Evolutionary conservation across 2,113 vertebrate genomes (phyloP).

Genomic region (Ceyx margarethae): DNA sequence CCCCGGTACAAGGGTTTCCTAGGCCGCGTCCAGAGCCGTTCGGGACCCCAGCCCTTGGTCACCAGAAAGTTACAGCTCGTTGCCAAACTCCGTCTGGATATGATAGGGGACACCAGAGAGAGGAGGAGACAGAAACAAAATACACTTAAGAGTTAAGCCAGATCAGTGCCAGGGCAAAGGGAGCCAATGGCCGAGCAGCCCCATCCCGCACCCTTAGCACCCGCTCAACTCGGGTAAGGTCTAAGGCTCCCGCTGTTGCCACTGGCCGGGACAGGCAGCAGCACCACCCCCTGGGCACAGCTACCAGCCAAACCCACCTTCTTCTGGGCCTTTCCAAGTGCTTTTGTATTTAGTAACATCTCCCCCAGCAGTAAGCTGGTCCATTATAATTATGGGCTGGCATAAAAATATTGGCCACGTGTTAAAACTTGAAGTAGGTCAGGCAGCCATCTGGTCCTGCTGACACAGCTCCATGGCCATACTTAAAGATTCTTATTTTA

Average conservation of each 20-base stretch:
- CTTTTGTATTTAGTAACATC: not conserved
- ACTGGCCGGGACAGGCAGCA: not conserved
- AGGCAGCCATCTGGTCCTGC: conserved; percentile 36
- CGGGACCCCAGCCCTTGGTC: no score
- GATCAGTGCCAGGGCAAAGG: not conserved
- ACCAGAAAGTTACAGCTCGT: fast-evolving
- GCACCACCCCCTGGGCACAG: not conserved
- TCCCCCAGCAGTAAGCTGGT: not conserved
- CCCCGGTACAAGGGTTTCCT: not conserved
- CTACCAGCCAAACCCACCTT: not conserved
- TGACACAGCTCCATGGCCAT: not conserved
- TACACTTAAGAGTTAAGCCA: fast-evolving
- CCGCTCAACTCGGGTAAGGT: not conserved
- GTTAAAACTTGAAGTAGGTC: conserved; percentile 6
- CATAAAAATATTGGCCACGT: not conserved
- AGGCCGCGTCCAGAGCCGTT: no score
- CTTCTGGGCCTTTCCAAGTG: not conserved
- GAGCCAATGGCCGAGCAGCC: not conserved
- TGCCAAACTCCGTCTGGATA: not conserved
- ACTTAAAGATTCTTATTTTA: not conserved
- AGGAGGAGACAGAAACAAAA: not conserved
- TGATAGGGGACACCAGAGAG: not conserved
- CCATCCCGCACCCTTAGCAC: fast-evolving
- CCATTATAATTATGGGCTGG: not conserved
- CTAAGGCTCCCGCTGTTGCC: not conserved